Evolutionary conservation across 2,888 invertebrate genomes (phyloP).

Genomic region (Bruchidius siliquastri): DNA sequence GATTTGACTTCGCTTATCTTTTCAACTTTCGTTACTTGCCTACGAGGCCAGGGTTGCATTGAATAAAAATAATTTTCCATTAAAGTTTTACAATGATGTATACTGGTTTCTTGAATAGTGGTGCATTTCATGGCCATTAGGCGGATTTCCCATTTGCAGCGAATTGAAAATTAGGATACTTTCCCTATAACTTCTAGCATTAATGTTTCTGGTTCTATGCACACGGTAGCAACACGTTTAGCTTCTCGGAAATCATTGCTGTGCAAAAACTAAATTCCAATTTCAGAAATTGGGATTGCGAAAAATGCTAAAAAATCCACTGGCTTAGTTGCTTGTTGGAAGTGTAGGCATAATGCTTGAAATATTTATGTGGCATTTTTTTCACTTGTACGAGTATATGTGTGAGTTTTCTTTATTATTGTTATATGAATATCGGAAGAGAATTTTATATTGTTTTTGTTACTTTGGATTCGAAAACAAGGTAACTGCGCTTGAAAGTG

Average conservation of each 20-base stretch:
- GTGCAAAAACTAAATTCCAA: neutral
- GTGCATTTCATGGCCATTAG: neutral
- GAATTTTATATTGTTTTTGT: too few relatives aligned
- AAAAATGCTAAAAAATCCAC: neutral
- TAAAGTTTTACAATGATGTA: neutral
- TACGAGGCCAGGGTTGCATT: neutral
- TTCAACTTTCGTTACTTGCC: neutral
- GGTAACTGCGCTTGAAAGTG: too few relatives aligned
- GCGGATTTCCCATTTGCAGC: neutral
- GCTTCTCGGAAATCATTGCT: neutral
- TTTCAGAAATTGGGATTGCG: neutral
- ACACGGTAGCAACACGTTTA: neutral
- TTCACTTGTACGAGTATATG: too few relatives aligned
- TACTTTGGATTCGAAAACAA: too few relatives aligned
- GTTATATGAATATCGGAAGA: too few relatives aligned
- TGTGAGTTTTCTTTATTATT: too few relatives aligned
- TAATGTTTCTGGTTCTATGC: neutral
- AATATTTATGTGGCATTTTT: too few relatives aligned
- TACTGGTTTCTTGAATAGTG: neutral
- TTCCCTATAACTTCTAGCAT: neutral
- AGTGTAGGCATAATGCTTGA: too few relatives aligned
- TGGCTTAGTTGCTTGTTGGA: neutral
- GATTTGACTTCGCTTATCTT: too few relatives aligned
- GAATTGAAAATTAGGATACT: neutral
- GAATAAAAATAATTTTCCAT: neutral